phyloP scores from a whole-genome alignment of 2,797 vertebrate species.

The Sphenodon punctatus region DNA sequence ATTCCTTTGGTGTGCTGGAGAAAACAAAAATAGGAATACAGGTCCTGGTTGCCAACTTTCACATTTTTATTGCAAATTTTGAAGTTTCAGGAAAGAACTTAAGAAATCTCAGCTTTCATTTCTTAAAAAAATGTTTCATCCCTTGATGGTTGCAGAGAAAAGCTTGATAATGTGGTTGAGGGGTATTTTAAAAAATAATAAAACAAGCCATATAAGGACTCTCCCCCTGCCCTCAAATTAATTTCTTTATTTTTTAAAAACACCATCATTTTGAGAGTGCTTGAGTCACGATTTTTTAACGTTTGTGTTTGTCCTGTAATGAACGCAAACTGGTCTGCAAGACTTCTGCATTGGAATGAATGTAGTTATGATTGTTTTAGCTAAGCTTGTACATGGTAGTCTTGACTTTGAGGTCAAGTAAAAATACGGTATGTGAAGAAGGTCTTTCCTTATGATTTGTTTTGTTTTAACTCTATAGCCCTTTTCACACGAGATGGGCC shows the following conservation, averaged over 20 bases:
- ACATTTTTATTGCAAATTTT: not conserved
- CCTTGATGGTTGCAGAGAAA: too few relatives aligned
- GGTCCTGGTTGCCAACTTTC: not conserved
- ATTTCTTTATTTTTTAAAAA: not conserved
- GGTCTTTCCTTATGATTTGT: not conserved
- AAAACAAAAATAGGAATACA: not conserved
- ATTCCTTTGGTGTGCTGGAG: not conserved
- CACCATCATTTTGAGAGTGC: not conserved
- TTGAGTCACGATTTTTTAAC: not conserved
- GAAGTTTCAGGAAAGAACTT: not conserved
- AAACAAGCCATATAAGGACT: too few relatives aligned
- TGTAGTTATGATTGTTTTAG: not conserved
- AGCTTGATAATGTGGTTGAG: too few relatives aligned
- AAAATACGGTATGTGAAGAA: not conserved
- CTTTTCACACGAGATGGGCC: too few relatives aligned
- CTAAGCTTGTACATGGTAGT: not conserved
- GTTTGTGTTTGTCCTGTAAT: not conserved
- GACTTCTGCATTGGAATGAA: not conserved
- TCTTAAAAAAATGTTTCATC: too few relatives aligned
- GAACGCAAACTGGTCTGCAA: not conserved
- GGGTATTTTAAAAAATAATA: too few relatives aligned
- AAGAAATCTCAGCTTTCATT: not conserved
- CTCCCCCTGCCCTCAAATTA: too few relatives aligned
- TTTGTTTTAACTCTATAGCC: too few relatives aligned
- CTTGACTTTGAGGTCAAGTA: not conserved